Evolutionary conservation across 2,797 vertebrate species (phyloP).

Genomic region (Anniella stebbinsi): DNA sequence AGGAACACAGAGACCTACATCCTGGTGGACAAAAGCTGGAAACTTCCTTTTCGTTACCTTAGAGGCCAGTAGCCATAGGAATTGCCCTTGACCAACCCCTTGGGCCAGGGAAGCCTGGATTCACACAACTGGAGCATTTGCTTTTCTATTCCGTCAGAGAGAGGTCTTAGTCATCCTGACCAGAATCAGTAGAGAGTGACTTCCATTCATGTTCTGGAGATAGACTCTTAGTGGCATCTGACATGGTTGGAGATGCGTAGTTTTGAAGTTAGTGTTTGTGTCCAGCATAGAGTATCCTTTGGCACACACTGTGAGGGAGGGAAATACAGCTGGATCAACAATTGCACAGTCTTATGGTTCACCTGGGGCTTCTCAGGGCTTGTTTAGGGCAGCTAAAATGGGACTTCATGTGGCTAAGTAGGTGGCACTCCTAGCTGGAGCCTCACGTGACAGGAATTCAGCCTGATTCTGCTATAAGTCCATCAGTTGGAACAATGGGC

Average conservation of each 20-base stretch:
- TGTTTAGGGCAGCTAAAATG: background rate
- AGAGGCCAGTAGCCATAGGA: constrained; percentile 14
- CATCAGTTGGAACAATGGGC: background rate
- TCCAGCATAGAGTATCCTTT: background rate
- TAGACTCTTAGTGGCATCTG: background rate
- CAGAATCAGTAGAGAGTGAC: background rate
- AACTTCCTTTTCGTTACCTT: background rate
- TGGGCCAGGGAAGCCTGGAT: background rate
- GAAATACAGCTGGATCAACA: background rate
- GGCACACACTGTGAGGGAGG: background rate
- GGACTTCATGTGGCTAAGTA: background rate
- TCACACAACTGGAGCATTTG: background rate
- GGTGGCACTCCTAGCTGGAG: background rate
- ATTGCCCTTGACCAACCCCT: background rate
- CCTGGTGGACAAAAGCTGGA: background rate
- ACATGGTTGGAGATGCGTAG: background rate
- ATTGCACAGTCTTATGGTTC: background rate
- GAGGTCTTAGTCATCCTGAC: background rate
- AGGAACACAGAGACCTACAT: background rate
- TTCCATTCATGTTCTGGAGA: background rate
- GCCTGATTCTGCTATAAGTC: background rate
- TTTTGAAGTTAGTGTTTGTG: background rate
- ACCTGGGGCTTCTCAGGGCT: background rate
- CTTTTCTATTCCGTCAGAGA: background rate
- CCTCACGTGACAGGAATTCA: background rate